Evolutionary conservation across 2,113 vertebrate genomes (phyloP), one percentile per base, ranked within the genome.

Genomic region (Marcusenius ussheri): DNA sequence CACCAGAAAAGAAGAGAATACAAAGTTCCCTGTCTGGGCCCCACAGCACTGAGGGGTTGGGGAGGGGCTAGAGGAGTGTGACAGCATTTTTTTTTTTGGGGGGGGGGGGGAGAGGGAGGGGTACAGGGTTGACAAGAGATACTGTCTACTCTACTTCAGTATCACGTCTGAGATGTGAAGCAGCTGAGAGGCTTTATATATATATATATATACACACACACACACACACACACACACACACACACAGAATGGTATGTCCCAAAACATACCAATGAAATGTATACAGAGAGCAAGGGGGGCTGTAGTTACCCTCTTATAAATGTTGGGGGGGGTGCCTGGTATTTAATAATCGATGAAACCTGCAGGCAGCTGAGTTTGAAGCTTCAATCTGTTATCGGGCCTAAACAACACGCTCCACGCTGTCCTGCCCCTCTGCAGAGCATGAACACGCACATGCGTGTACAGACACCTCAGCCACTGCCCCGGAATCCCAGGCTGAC

Each of bases 371-470:
- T 0, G 4, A 19, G 15, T 42, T 39, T 19, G 74, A 80, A 39
- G 74, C 10, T 19, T 1, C 42, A 80, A 80, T 80, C 17, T 80
- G 74, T 31, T 80, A 80, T 3, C 31, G 6, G 74, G 1, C 31
- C 1, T 15, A 80, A 42, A 80, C 35, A 27, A 10, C 74, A 39
- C 6, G 15, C 4, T 77, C 31, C 27, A 39, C 10, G 17, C 10
- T n/a, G n/a, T 3, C 31, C 27, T 31, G 66, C 9, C n/a, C n/a
- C 66, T 4, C 66, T 10, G 56, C 21, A 70, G 66, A 42, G 35
- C n/a, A 87, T n/a, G 77, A 15, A 35, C 83, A 90, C 53, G 17
- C 45, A 90, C 84, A 87, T 9, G 50, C 31, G 88, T 24, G 53
- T 50, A 89, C 80, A 62, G 4, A 58, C 47, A 4, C 88, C n/a